phyloP scores from a whole-genome alignment of 1,140 invertebrate genomes.

The Pseudomyrmex cubaensis region DNA sequence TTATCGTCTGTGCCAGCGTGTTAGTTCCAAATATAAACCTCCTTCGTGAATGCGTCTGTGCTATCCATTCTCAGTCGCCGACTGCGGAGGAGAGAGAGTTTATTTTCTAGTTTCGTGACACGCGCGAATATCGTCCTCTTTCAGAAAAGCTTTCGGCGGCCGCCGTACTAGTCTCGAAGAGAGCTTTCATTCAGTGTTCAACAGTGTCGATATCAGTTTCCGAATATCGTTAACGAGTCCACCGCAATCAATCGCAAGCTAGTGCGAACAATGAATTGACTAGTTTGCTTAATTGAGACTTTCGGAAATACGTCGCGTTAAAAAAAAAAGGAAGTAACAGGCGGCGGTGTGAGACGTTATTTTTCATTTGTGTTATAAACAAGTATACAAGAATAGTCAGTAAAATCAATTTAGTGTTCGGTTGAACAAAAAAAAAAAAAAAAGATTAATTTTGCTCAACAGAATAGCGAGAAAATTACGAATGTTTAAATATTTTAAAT shows the following conservation, averaged over 20 bases:
- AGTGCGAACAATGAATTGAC: slow-evolving; percentile 30
- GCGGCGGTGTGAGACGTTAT: background rate
- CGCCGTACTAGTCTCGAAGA: background rate
- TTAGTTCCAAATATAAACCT: slow-evolving; percentile 83
- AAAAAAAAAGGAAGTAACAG: background rate
- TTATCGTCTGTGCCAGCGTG: slow-evolving; percentile 70
- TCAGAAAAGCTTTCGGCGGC: slow-evolving; percentile 40
- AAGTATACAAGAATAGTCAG: background rate
- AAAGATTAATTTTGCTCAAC: background rate
- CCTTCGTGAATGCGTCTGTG: slow-evolving; percentile 72
- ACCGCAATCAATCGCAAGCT: slow-evolving; percentile 21
- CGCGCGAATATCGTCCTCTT: slow-evolving; percentile 65
- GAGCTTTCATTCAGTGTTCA: slow-evolving; percentile 39
- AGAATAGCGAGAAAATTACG: background rate
- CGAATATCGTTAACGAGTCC: slow-evolving; percentile 36
- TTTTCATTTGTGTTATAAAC: background rate
- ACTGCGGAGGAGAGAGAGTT: slow-evolving; percentile 64
- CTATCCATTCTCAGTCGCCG: slow-evolving; percentile 73
- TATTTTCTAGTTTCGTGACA: slow-evolving; percentile 80
- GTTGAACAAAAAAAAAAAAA: background rate
- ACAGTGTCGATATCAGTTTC: slow-evolving; percentile 41
- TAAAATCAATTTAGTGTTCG: background rate
- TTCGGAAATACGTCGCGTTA: slow-evolving; percentile 23
- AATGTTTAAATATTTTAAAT: background rate
- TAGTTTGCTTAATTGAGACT: slow-evolving; percentile 31